Evolutionary conservation across 2,113 vertebrate species (phyloP).

Genomic region (Brienomyrus brachyistius): DNA sequence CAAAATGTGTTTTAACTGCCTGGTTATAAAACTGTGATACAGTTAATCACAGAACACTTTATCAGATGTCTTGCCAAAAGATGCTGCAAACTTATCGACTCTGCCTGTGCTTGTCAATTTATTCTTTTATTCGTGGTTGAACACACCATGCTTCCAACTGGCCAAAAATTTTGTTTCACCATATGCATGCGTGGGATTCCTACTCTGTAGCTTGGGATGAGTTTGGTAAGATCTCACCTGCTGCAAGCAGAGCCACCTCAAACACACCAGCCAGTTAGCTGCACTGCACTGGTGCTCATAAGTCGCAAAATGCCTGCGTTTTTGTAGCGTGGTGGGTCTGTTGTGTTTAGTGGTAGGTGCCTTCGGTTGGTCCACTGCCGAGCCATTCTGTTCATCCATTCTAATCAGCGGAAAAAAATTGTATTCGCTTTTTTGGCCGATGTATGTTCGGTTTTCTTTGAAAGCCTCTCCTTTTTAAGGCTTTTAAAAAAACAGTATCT

Average conservation of each 20-base stretch:
- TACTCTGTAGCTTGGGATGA: neutral
- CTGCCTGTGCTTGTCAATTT: slow-evolving; percentile 6
- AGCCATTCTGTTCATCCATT: neutral
- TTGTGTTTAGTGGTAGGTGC: neutral
- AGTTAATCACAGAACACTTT: neutral
- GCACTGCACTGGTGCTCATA: neutral
- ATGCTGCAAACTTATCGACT: neutral
- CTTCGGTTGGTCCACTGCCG: neutral
- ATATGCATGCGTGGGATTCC: neutral
- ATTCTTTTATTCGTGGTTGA: neutral
- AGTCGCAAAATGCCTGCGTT: neutral
- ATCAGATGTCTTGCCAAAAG: neutral
- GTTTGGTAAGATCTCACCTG: neutral
- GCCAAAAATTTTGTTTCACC: neutral
- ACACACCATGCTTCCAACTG: neutral
- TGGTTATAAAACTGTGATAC: neutral
- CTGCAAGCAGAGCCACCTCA: neutral
- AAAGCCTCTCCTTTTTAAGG: neutral
- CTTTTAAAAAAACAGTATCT: neutral
- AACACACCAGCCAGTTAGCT: neutral
- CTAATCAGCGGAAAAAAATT: neutral
- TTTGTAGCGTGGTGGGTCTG: neutral
- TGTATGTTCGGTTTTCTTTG: neutral
- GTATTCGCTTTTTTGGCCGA: neutral
- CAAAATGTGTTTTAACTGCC: neutral